phyloP scores from a whole-genome alignment of 2,888 invertebrate genomes.

The Synergus gifuensis region DNA sequence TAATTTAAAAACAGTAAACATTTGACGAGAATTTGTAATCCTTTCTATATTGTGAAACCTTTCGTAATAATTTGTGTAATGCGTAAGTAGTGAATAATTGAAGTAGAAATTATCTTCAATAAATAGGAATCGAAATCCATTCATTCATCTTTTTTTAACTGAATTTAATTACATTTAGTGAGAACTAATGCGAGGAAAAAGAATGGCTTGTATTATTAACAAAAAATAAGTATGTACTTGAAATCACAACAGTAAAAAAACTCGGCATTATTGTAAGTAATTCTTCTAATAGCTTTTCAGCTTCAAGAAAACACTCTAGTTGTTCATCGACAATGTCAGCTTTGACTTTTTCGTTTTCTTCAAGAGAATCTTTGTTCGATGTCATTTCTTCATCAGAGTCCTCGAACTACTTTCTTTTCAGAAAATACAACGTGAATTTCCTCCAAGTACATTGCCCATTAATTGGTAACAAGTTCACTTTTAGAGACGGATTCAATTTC shows the following conservation, averaged over 20 bases:
- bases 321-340: background rate
- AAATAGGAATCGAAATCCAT: background rate
- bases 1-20: background rate
- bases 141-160: background rate
- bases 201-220: background rate
- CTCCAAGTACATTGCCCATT: background rate
- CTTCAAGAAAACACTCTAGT: background rate
- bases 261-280: background rate
- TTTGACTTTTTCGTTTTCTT: background rate
- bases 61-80: background rate
- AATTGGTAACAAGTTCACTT: conserved; percentile 30
- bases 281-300: conserved; percentile 14
- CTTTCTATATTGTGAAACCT: background rate
- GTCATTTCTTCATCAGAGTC: conserved; percentile 6
- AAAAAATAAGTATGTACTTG: background rate
- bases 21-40: background rate
- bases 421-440: conserved; percentile 28
- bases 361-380: conserved; percentile 11
- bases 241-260: background rate
- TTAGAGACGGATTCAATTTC: background rate
- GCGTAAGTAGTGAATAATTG: background rate
- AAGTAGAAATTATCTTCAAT: background rate
- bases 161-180: too few relatives aligned
- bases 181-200: background rate
- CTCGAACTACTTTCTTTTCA: conserved; percentile 34